Conservation (phyloP, 2,113 vertebrate species). For the Nycticorax nycticorax region DNA sequence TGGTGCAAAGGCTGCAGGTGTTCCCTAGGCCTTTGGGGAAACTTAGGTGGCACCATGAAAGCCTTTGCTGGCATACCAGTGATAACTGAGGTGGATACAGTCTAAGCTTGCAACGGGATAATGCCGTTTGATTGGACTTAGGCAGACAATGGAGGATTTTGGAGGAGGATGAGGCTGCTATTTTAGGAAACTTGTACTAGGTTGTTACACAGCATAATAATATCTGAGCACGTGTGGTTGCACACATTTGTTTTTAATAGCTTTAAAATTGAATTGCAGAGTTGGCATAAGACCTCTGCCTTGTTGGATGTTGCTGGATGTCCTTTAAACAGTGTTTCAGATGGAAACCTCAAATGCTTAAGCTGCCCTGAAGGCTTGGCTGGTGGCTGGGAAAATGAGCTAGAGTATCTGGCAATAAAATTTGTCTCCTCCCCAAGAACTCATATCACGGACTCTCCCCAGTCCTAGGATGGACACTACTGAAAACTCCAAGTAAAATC, state of each 20-base stretch:
- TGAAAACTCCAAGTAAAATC: background rate
- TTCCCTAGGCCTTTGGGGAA: background rate
- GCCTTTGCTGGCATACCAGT: background rate
- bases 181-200: slow-evolving; percentile 1
- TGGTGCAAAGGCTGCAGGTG: background rate
- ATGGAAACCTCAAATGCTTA: background rate
- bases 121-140: slow-evolving; percentile 34
- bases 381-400: background rate
- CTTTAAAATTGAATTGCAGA: background rate
- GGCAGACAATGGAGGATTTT: slow-evolving; percentile 45
- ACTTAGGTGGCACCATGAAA: background rate
- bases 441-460: background rate
- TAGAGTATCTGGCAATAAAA: background rate
- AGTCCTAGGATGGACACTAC: background rate
- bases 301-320: background rate
- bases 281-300: background rate
- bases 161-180: slow-evolving; percentile 3
- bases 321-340: background rate
- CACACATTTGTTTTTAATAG: background rate
- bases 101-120: slow-evolving; percentile 18
- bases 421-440: background rate
- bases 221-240: background rate
- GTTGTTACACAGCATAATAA: background rate
- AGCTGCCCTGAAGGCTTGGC: background rate
- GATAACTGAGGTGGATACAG: background rate